phyloP scores from a whole-genome alignment of 2,888 invertebrate species.

The Agonopterix arenella region DNA sequence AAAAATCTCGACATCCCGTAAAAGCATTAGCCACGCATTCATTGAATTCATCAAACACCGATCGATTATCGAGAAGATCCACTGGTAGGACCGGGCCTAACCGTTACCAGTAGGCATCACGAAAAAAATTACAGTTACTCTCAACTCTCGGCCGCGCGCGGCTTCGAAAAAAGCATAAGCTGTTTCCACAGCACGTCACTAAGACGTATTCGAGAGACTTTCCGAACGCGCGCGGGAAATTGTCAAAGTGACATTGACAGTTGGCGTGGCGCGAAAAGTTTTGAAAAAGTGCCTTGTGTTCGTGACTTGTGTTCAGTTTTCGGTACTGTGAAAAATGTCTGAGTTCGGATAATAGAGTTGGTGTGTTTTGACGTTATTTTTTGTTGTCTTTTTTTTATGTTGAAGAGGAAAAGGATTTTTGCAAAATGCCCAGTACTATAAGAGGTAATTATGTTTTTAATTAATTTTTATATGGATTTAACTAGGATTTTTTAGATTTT shows the following conservation, averaged over 20 bases:
- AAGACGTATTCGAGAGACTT: constrained; percentile 50
- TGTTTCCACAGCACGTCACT: constrained; percentile 51
- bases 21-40: constrained; percentile 12
- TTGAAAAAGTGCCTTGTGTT: background rate
- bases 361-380: constrained; percentile 27
- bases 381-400: constrained; percentile 26
- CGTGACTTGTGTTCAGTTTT: constrained; percentile 8
- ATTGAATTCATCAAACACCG: constrained; percentile 36
- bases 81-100: constrained; percentile 51
- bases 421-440: constrained; percentile 73
- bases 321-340: constrained; percentile 22
- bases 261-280: constrained; percentile 34
- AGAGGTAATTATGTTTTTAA: constrained; percentile 50
- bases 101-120: constrained; percentile 64
- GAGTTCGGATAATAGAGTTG: constrained; percentile 44
- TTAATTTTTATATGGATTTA: constrained; percentile 4
- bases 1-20: no score
- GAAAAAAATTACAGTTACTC: constrained; percentile 71
- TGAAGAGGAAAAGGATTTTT: constrained; percentile 32
- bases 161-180: constrained; percentile 68
- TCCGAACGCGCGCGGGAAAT: constrained; percentile 41
- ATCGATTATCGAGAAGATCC: constrained; percentile 44
- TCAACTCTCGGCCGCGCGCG: constrained; percentile 45
- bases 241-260: constrained; percentile 49
- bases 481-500: background rate